Percentiles rank a stretch among this genome's conserved stretches.
phyloP scores from a whole-genome alignment of 2,113 vertebrate genomes.

The Mellivora capensis region DNA sequence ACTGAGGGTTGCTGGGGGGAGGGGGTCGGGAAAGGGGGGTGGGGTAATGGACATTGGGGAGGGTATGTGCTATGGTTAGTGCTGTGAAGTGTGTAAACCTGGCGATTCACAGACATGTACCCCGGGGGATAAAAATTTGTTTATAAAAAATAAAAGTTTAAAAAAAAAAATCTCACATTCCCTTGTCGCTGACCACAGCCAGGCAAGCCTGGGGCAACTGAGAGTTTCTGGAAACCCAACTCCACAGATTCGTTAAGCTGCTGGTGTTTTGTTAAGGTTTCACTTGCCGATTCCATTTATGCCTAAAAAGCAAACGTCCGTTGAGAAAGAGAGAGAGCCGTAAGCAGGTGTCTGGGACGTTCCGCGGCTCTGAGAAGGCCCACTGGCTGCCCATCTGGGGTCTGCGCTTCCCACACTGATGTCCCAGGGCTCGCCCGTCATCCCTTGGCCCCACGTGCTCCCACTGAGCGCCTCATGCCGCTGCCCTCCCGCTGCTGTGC shows the following conservation, averaged over 20 bases:
- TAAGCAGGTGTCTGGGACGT: neutral
- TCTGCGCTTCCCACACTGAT: rapidly evolving
- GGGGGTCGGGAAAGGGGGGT: too few relatives aligned
- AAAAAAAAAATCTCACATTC: rapidly evolving
- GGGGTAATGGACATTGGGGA: too few relatives aligned
- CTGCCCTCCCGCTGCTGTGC: neutral
- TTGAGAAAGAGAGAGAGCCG: neutral
- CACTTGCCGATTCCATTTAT: neutral
- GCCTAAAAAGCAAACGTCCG: neutral
- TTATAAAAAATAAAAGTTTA: too few relatives aligned
- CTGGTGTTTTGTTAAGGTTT: neutral
- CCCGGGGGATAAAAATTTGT: too few relatives aligned
- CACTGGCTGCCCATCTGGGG: rapidly evolving
- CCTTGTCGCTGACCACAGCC: neutral
- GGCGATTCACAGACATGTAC: too few relatives aligned
- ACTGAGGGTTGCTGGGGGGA: too few relatives aligned
- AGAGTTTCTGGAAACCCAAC: neutral
- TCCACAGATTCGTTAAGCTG: neutral
- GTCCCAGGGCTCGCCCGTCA: neutral
- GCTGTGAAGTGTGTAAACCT: too few relatives aligned
- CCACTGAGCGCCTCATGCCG: rapidly evolving
- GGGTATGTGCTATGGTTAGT: too few relatives aligned
- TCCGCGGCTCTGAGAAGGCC: neutral
- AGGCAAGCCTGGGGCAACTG: too few relatives aligned
- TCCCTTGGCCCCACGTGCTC: too few relatives aligned